These are phyloP conservation scores for Epistrophe eligans DNA, from an alignment of 2,888 invertebrate species.

Conservation along the genomic window DNA sequence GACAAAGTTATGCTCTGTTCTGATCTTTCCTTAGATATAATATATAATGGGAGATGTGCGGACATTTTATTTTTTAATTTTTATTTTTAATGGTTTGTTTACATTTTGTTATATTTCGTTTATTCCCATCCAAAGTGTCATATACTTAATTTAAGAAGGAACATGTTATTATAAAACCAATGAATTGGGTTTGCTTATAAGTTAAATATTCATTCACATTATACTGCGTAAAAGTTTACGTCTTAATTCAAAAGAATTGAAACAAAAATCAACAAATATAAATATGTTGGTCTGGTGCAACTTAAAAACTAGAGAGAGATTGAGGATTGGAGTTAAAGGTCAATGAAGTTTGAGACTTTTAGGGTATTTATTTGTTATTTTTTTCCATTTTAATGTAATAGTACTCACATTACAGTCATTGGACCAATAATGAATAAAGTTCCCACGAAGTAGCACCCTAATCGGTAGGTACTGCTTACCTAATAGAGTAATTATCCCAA, in stretches of 20 bases:
- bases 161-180: constrained; percentile 6
- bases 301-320: no score
- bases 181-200: neutral
- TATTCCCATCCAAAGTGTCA: neutral
- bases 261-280: no score
- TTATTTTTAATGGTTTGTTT: constrained; percentile 27
- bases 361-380: no score
- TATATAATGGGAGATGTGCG: constrained; percentile 25
- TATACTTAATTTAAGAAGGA: constrained; percentile 7
- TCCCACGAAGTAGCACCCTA: no score
- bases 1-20: constrained; percentile 53
- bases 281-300: no score
- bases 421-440: no score
- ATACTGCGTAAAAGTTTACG: neutral
- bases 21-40: constrained; percentile 41
- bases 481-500: no score
- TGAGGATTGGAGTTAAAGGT: no score
- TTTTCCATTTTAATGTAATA: no score
- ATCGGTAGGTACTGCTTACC: no score
- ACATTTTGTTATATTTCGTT: constrained; percentile 7
- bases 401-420: no score
- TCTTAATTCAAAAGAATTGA: neutral
- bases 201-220: neutral
- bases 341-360: no score
- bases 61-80: neutral